phyloP scores from a whole-genome alignment of 2,888 invertebrate species.

The Sepioteuthis lessoniana region DNA sequence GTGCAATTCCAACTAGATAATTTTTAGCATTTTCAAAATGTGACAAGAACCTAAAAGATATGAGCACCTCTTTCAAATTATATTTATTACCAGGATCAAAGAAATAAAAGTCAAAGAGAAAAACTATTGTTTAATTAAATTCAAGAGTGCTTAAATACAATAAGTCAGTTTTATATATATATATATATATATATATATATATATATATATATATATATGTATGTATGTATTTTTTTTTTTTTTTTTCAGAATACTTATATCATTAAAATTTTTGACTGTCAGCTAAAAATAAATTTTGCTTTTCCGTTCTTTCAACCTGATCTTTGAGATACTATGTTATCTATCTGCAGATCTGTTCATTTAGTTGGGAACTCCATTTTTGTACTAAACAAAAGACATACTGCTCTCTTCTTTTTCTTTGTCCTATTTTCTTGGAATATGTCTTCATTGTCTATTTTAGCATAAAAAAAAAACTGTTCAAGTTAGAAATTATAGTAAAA shows the following conservation, averaged over 20 bases:
- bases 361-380: conserved; percentile 18
- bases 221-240: no score
- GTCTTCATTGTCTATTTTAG: conserved; percentile 33
- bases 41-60: no score
- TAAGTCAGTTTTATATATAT: background rate
- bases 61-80: background rate
- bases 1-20: no score
- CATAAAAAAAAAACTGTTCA: background rate
- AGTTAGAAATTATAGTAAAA: conserved; percentile 8
- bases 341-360: conserved; percentile 33
- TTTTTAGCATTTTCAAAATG: no score
- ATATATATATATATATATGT: no score
- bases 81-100: background rate
- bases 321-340: conserved; percentile 10
- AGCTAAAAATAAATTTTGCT: conserved; percentile 10
- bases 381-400: conserved; percentile 13
- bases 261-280: background rate
- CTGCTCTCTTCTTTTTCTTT: background rate
- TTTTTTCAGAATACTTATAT: background rate
- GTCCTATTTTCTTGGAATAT: background rate
- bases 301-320: background rate
- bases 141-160: background rate
- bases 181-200: no score
- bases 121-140: background rate
- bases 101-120: background rate